A percentile compares a stretch with the other conserved stretches of the same genome.
These are phyloP conservation scores for Apamea epomidion DNA, from an alignment of 2,888 invertebrate genomes.

Conservation along the genomic window DNA sequence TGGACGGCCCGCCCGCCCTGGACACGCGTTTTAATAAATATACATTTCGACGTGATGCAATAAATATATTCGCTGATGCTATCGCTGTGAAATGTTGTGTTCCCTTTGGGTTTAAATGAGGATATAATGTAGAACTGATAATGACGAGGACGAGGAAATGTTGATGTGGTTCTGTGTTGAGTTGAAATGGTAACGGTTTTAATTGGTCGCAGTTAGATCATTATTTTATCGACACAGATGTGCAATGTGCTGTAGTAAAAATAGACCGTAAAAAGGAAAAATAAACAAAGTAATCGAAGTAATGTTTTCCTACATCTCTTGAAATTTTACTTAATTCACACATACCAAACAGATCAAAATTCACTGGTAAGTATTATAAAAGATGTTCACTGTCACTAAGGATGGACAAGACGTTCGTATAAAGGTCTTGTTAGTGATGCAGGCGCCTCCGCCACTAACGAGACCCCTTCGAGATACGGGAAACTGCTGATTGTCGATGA, in stretches of 20 bases:
- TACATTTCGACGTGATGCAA: conserved; percentile 74
- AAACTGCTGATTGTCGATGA: conserved; percentile 56
- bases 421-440: conserved; percentile 50
- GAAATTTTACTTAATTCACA: background rate
- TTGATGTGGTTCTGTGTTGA: conserved; percentile 11
- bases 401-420: conserved; percentile 34
- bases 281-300: background rate
- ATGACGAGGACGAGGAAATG: conserved; percentile 52
- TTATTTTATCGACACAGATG: background rate
- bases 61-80: conserved; percentile 76
- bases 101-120: conserved; percentile 64
- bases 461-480: conserved; percentile 35
- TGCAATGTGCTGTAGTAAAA: too few species aligned
- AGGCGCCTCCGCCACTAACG: conserved; percentile 48
- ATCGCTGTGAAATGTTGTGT: conserved; percentile 69
- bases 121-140: conserved; percentile 57
- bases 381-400: conserved; percentile 24
- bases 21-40: conserved; percentile 84
- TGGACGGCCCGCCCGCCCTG: conserved; percentile 83
- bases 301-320: too few species aligned
- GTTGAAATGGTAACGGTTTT: conserved; percentile 17
- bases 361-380: conserved; percentile 6
- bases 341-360: background rate
- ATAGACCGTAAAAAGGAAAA: background rate
- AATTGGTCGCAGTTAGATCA: conserved; percentile 8